Conservation (phyloP, 2,888 invertebrate species). For the Megamerina dolium region DNA sequence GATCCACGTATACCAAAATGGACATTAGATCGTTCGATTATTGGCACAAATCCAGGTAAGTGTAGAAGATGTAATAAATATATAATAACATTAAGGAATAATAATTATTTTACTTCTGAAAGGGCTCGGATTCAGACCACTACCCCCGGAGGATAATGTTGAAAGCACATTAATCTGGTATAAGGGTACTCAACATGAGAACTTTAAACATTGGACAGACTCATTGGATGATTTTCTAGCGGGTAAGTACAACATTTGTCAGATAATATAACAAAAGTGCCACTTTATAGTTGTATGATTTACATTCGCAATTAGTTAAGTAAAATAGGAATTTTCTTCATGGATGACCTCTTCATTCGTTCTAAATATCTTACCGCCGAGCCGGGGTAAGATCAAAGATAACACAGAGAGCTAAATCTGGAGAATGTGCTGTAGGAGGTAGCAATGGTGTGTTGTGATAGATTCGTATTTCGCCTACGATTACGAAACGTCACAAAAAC, state of each 20-base stretch:
- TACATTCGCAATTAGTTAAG: neutral
- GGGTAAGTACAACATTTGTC: slow-evolving; percentile 64
- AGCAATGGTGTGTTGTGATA: too few species aligned
- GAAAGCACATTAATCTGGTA: slow-evolving; percentile 96
- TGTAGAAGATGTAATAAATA: neutral
- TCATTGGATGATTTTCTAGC: slow-evolving; percentile 69
- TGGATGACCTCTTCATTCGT: too few species aligned
- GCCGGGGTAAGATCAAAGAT: too few species aligned
- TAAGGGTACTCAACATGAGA: slow-evolving; percentile 70
- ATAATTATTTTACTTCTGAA: neutral
- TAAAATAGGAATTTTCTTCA: neutral
- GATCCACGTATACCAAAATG: slow-evolving; percentile 86
- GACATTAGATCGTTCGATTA: slow-evolving; percentile 78
- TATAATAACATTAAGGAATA: too few species aligned
- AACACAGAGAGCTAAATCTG: too few species aligned
- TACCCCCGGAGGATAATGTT: slow-evolving; percentile 77
- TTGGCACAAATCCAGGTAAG: slow-evolving; percentile 84
- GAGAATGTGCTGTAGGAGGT: too few species aligned
- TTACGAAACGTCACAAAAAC: too few species aligned
- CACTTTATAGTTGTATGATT: neutral
- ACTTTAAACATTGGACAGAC: slow-evolving; percentile 73
- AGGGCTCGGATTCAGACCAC: slow-evolving; percentile 88
- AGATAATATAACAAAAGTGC: neutral
- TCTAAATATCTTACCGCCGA: too few species aligned
- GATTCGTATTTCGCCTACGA: too few species aligned